Conservation (phyloP, 2,113 vertebrate genomes). For the Sturnus vulgaris region DNA sequence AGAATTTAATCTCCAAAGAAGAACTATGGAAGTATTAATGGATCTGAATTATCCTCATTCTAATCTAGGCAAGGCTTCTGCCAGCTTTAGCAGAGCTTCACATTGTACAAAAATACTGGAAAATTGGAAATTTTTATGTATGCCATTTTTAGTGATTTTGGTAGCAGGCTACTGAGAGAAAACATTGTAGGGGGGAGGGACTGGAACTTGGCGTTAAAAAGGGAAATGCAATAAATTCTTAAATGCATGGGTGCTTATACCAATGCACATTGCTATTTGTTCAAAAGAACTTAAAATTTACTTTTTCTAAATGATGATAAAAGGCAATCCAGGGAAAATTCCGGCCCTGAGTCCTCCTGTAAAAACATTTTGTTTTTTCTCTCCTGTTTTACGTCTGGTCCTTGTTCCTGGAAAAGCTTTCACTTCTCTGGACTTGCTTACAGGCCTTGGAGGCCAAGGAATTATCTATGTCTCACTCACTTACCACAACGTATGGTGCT, state of each 20-base stretch:
- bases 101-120: neutral
- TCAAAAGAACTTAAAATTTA: neutral
- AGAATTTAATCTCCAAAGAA: neutral
- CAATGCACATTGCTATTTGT: neutral
- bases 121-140: neutral
- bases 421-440: neutral
- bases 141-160: neutral
- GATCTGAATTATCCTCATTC: neutral
- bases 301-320: neutral
- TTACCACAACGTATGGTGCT: fast-evolving
- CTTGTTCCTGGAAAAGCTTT: neutral
- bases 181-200: neutral
- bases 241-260: neutral
- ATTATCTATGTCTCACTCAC: neutral
- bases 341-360: neutral
- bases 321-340: neutral
- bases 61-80: neutral
- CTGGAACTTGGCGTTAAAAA: neutral
- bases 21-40: neutral
- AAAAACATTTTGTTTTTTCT: neutral
- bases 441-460: neutral
- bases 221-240: neutral
- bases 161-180: neutral
- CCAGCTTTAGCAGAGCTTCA: neutral
- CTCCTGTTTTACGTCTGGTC: neutral